These are phyloP conservation scores for Dolichomitus sp. DNA, from an alignment of 2,888 invertebrate genomes.

Conservation along the genomic window DNA sequence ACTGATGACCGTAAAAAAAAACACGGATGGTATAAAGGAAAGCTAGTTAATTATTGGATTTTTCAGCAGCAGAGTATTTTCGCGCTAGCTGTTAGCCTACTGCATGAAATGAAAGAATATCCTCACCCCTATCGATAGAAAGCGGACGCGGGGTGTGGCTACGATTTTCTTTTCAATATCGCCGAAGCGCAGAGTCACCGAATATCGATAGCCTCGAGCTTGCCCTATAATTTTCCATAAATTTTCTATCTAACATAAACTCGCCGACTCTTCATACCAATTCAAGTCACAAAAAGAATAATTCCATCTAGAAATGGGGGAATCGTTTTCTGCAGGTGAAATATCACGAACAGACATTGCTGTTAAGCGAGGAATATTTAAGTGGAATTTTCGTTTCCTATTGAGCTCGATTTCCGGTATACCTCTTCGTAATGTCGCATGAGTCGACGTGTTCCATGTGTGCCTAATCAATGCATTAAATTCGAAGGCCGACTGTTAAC, in stretches of 20 bases:
- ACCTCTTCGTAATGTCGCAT: neutral
- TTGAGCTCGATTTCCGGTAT: neutral
- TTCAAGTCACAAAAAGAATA: constrained; percentile 37
- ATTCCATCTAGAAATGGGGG: neutral
- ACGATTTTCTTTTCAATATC: constrained; percentile 60
- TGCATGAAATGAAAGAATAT: constrained; percentile 49
- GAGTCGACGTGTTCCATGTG: neutral
- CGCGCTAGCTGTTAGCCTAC: constrained; percentile 19
- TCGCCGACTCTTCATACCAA: neutral
- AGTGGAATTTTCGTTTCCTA: constrained; percentile 4
- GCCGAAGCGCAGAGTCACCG: constrained; percentile 38
- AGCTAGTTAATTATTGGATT: constrained; percentile 56
- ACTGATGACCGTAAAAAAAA: constrained; percentile 1
- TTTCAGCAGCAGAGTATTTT: constrained; percentile 41
- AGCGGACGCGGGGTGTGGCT: neutral
- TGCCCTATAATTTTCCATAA: constrained; percentile 65
- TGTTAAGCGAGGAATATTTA: neutral
- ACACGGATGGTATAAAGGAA: neutral
- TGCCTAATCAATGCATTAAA: constrained; percentile 53
- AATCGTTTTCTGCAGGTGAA: constrained; percentile 28
- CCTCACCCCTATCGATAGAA: constrained; percentile 30
- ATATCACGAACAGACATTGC: constrained; percentile 10
- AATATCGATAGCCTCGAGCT: constrained; percentile 64
- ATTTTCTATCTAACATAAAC: constrained; percentile 58
- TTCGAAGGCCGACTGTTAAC: constrained; percentile 47